Conservation (phyloP, 2,113 vertebrate species). For the Misgurnus anguillicaudatus region DNA sequence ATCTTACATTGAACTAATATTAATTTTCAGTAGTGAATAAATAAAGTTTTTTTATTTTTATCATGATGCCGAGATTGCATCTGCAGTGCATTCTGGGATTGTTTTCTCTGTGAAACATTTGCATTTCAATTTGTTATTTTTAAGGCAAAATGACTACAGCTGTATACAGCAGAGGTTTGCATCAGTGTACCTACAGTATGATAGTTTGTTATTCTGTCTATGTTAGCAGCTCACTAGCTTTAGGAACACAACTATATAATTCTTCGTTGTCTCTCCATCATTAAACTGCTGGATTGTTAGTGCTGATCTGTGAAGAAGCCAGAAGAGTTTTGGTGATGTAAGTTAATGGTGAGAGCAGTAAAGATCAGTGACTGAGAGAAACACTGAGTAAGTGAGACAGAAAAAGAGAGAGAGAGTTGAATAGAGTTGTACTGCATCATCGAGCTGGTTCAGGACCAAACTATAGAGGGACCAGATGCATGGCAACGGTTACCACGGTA, state of each 20-base stretch:
- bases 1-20: too few species aligned
- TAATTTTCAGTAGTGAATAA: too few species aligned
- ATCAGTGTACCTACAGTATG: background rate
- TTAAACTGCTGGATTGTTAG: slow-evolving; percentile 55
- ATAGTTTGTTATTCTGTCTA: too few species aligned
- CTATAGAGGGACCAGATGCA: slow-evolving; percentile 65
- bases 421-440: slow-evolving; percentile 71
- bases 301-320: slow-evolving; percentile 49
- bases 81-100: too few species aligned
- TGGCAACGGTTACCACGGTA: slow-evolving; percentile 83
- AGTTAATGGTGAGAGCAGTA: slow-evolving; percentile 35
- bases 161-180: background rate
- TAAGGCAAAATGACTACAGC: background rate
- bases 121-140: background rate
- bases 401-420: slow-evolving; percentile 62
- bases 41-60: too few species aligned
- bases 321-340: background rate
- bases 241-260: slow-evolving; percentile 30
- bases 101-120: too few species aligned
- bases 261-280: slow-evolving; percentile 43
- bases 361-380: slow-evolving; percentile 45
- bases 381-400: background rate
- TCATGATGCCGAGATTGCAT: too few species aligned
- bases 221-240: background rate
- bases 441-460: slow-evolving; percentile 71